Base-by-base conservation (phyloP, 1,140 invertebrate species). In the Ectropis grisescens region DNA sequence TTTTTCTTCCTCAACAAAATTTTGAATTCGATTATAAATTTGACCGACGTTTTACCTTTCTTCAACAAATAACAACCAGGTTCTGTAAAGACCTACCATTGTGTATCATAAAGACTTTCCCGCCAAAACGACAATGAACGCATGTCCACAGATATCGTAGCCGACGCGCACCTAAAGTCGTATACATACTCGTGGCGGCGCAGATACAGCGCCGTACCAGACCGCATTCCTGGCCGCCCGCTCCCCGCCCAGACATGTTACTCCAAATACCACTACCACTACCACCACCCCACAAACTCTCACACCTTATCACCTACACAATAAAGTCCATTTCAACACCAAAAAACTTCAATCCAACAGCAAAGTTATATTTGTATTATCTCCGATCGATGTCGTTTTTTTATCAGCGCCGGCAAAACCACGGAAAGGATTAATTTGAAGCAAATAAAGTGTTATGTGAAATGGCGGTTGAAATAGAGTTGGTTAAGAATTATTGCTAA, bases 351-450 rank as follows among this genome's bases (percentile, higher is more conserved):
- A 19, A 19, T 19, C 48, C 2, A 37, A 28, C 14, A 28, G 34
- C 27, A 54, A 25, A 34, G 30, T 9, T 28, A 43, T 16, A 2
- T n/a, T 52, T 24, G 54, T 45, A 33, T 33, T 41, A 31, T 36
- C 41, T 41, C 36, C 58, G 59, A 59, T 61, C 51, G 51, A 33
- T 39, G 53, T 58, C 54, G 58, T 65, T 55, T 64, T 69, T 70
- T 61, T 60, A 58, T 51, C 52, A 46, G 15, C 37, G 26, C 39
- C 48, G 41, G 42, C 52, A 41, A 67, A 65, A 68, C 64, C 58
- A 53, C 62, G 68, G 64, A 76, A 71, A 68, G 60, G 68, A 72
- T 72, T 76, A 68, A 71, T 75, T 75, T 61, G 57, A 69, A 56
- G 52, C 53, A 65, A 71, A 71, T 69, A 67, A 67, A 68, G 58